Conservation (phyloP, 1,140 invertebrate genomes). For the Pararge aegeria region DNA sequence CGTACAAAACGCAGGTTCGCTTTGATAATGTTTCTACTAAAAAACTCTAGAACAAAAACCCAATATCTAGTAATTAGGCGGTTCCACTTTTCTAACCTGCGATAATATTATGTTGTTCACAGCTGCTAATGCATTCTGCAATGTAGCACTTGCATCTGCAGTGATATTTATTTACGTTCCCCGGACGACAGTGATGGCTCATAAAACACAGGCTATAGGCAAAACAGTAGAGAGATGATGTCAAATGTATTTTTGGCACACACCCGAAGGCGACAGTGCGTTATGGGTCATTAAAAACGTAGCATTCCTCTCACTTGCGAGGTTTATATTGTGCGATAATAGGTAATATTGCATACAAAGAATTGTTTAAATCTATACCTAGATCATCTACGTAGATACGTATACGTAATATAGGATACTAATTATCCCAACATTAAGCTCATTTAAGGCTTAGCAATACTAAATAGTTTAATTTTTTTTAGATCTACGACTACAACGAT, state of each 20-base stretch:
- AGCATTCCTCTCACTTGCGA: background rate
- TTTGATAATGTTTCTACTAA: too few relatives aligned
- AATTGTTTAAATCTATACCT: too few relatives aligned
- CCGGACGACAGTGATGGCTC: conserved; percentile 63
- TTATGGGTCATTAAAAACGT: conserved; percentile 49
- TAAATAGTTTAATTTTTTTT: too few relatives aligned
- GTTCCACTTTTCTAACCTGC: conserved; percentile 11
- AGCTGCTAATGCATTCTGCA: background rate
- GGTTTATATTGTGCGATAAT: background rate
- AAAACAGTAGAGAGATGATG: conserved; percentile 49
- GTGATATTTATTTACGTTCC: conserved; percentile 66
- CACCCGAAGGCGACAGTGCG: conserved; percentile 41
- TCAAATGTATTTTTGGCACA: conserved; percentile 70
- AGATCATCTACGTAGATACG: too few relatives aligned
- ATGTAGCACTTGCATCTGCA: conserved; percentile 45
- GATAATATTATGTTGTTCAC: conserved; percentile 9
- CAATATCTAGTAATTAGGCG: background rate
- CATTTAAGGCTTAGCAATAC: too few relatives aligned
- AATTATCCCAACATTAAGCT: too few relatives aligned
- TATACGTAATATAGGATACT: too few relatives aligned
- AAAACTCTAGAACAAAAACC: too few relatives aligned
- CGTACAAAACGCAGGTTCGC: too few relatives aligned
- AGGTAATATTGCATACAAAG: background rate
- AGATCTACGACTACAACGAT: too few relatives aligned
- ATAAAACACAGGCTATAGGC: conserved; percentile 63